Evolutionary conservation across 64 coral and sea anemone species (phyloP), one percentile per base, ranked within the genome.

Genomic region (Actinia equina): DNA sequence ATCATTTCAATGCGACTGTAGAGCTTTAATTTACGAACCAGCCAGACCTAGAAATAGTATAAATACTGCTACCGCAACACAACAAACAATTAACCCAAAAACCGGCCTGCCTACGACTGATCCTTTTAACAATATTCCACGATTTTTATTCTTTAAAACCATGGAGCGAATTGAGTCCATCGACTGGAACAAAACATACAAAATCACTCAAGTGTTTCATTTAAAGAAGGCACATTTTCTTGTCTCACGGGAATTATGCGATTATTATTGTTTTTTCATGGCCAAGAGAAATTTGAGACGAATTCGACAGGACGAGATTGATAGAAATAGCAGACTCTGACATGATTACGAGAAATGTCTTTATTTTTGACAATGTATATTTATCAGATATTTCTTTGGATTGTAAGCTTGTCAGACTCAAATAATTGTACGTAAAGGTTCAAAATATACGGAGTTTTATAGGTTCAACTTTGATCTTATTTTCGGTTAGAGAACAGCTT

Each of bases 391-490:
- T 14, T 74, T 27, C 69, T 74, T 74, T 74, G 9, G 62, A 9
- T 30, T 4, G n/a, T 30, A 74, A 74, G 26, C 26, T 41, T 30
- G 25, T 74, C 12, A 9, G 11, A 41, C 69, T 41, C 10, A 25
- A 15, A 30, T 30, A 74, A 30, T 30, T 5, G 25, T 74, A 74
- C 23, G 69, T 7, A 74, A 74, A 30, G n/a, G 25, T 10, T 74
- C 69, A 41, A 74, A 30, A 12, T 74, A 41, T 13, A 30, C 0
- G 2, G 69, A 74, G 13, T 15, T 15, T 30, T 42, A 74, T 71
- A 12, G 69, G 69, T 74, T 74, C n/a, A 74, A 74, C 23, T 74
- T 74, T 74, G 69, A 74, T 74, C 69, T 27, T 74, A 41, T 74
- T 74, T 74, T 74, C n/a, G 27, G 25, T 0, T 74, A 23, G n/a